Base-by-base conservation (phyloP, 2,113 vertebrate species). In the Hucho hucho region DNA sequence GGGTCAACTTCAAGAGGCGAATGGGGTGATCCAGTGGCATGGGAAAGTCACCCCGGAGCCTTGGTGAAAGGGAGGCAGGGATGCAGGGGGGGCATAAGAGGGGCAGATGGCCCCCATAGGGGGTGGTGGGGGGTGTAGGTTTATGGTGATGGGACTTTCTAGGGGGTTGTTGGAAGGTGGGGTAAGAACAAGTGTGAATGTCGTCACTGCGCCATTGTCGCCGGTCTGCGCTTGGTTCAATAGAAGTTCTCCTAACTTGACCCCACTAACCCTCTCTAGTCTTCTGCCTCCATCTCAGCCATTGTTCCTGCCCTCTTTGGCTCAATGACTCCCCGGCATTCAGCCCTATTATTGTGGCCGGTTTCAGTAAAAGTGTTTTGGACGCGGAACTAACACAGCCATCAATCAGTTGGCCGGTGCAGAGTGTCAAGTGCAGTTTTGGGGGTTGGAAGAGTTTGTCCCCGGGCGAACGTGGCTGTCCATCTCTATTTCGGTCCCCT, bases 21-120 rank as follows among this genome's bases (percentile, higher is more conserved):
- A 43, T 64, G 28, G 75, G 86, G 88, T 81, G 89, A 84, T 81
- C 78, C 79, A 72, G 89, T 93, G 90, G 91, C 93, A 94, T 94
- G 93, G 93, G 93, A 94, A 94, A 93, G 91, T 94, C 90, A 94
- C 93, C 92, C 89, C 87, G 13, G 71, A 82, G 79, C 80, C 81
- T 82, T 76, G 69, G 76, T 93, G 89, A 93, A 93, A 83, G 83
- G 87, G 84, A 29, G 64, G 22, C 61, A 79, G 49, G 79, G 69
- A 76, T 49, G 58, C 9, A 43, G 9, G 9, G 80, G 81, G 82
- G 86, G 86, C 43, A 79, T 75, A 64, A 81, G 79, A 76, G 80
- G 84, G 90, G 90, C 91, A 93, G 92, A 93, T 93, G 92, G 92
- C 81, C 84, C 76, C 80, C 79, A 86, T 83, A 69, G 72, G 12